phyloP scores from a whole-genome alignment of 2,113 vertebrate species.

The Origma solitaria region DNA sequence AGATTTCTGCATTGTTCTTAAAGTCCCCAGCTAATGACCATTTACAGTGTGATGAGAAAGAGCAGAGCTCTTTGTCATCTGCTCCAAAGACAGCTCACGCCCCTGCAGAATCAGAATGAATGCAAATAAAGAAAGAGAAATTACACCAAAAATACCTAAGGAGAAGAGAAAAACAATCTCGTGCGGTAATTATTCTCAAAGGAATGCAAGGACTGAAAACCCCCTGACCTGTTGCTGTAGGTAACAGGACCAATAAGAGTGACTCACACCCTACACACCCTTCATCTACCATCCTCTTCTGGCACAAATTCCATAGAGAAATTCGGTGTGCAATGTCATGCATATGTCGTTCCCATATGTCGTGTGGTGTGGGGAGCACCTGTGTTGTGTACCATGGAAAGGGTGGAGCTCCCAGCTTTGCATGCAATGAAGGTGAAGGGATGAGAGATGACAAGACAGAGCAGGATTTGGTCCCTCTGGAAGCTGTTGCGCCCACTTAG shows the following conservation, averaged over 20 bases:
- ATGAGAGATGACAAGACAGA: accelerated
- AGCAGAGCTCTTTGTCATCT: neutral
- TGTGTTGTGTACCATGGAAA: accelerated
- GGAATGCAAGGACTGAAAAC: neutral
- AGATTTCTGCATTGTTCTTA: conserved; percentile 46
- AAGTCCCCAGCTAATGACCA: neutral
- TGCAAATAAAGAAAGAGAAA: conserved; percentile 40
- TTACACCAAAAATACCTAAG: conserved; percentile 10
- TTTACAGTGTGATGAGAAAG: neutral
- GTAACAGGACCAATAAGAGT: neutral
- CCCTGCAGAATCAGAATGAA: neutral
- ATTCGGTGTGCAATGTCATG: accelerated
- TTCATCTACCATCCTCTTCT: accelerated
- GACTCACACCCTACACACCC: neutral
- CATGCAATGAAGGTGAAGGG: accelerated
- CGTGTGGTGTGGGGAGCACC: neutral
- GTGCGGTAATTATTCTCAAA: neutral
- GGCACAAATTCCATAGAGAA: neutral
- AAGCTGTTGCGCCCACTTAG: accelerated
- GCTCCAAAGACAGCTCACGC: neutral
- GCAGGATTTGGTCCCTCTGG: neutral
- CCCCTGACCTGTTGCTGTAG: neutral
- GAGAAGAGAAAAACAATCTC: neutral
- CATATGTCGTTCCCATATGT: accelerated
- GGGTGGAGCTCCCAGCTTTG: too few relatives aligned